Percentiles rank a stretch among this genome's conserved stretches.
These are phyloP conservation scores for Protomyctophum bolini DNA, from an alignment of 2,113 vertebrate genomes.

Conservation along the genomic window DNA sequence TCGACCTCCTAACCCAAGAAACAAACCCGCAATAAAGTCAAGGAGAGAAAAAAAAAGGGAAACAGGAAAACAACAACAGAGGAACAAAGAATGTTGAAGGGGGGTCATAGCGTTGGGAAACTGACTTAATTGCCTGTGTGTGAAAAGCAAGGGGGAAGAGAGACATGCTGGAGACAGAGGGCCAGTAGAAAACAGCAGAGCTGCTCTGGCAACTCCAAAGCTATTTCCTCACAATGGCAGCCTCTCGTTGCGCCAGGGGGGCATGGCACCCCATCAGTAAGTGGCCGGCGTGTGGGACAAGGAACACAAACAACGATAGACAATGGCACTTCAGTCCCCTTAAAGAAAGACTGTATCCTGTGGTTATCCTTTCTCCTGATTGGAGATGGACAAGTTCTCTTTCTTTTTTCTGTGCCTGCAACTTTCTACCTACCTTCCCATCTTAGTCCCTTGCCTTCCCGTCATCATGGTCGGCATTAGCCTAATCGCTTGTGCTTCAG, in stretches of 20 bases:
- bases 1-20: slow-evolving; percentile 65
- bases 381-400: slow-evolving; percentile 5
- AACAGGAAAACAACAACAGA: slow-evolving; percentile 58
- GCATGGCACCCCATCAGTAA: slow-evolving; percentile 27
- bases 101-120: slow-evolving; percentile 64
- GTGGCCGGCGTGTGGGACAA: slow-evolving; percentile 31
- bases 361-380: slow-evolving; percentile 12
- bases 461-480: slow-evolving; percentile 65
- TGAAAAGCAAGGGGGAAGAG: slow-evolving; percentile 60
- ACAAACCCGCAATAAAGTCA: slow-evolving; percentile 54
- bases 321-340: slow-evolving; percentile 29
- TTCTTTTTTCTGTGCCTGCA: slow-evolving; percentile 4
- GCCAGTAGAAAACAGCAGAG: slow-evolving; percentile 24
- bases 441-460: slow-evolving; percentile 55
- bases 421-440: slow-evolving; percentile 49
- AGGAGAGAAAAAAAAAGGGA: slow-evolving; percentile 59
- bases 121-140: slow-evolving; percentile 64
- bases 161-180: slow-evolving; percentile 60
- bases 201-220: slow-evolving; percentile 44
- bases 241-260: slow-evolving; percentile 38
- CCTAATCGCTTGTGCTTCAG: slow-evolving; percentile 55
- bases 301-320: slow-evolving; percentile 49
- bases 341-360: slow-evolving; percentile 16
- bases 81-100: slow-evolving; percentile 52
- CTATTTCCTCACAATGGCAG: slow-evolving; percentile 52